phyloP scores from a whole-genome alignment of 2,113 vertebrate genomes.

The Nycticryphes semicollaris region DNA sequence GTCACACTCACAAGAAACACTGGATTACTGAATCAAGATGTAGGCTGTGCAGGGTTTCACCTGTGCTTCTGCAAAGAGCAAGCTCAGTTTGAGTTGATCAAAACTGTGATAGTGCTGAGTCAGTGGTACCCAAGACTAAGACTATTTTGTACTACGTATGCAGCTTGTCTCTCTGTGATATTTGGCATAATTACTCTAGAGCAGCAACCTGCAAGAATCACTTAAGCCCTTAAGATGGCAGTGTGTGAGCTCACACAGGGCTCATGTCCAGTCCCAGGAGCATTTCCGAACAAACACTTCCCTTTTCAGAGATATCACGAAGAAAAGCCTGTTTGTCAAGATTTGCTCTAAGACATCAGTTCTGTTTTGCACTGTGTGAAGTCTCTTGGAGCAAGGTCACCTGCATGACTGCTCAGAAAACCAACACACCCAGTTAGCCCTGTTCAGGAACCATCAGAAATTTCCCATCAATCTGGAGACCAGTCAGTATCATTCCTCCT shows the following conservation, averaged over 20 bases:
- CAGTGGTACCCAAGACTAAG: background rate
- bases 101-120: background rate
- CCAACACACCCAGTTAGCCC: background rate
- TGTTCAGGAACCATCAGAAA: background rate
- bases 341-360: background rate
- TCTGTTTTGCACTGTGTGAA: background rate
- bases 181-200: background rate
- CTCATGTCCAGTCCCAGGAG: background rate
- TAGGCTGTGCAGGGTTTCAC: background rate
- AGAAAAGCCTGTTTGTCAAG: constrained; percentile 28
- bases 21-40: background rate
- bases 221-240: constrained; percentile 40
- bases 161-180: background rate
- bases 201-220: background rate
- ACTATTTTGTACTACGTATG: background rate
- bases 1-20: background rate
- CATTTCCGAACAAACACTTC: background rate
- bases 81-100: background rate
- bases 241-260: background rate
- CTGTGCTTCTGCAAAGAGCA: background rate
- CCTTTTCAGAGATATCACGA: background rate
- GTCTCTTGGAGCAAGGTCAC: background rate
- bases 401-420: background rate
- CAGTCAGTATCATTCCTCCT: background rate
- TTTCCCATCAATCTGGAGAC: background rate